Evolutionary conservation across 2,888 invertebrate genomes (phyloP), one percentile per base, ranked within the genome.

Genomic region (Orchesella flavescens): DNA sequence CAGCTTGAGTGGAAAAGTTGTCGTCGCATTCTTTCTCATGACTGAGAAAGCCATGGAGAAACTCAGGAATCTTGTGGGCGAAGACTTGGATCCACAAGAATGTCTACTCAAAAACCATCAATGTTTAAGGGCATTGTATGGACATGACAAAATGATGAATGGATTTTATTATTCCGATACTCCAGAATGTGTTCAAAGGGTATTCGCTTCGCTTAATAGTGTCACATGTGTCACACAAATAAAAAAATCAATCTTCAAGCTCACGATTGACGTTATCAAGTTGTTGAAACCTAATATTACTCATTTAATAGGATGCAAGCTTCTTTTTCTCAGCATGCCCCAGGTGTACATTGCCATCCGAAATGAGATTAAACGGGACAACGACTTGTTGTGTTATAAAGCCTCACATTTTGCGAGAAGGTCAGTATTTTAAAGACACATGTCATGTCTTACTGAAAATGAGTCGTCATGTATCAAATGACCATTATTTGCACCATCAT

Each of bases 351-450:
- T 46, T 83, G 1, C 84, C 84, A 21, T 66, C 44, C 46, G 71
- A 59, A 71, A 65, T 55, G 23, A 49, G 57, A 12, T 43, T 80
- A 5, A 69, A 80, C 21, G 66, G 72, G 15, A 34, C 53, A 9
- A 81, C 84, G 10, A 95, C 95, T 0, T 93, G 95, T 78, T 95
- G 95, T 89, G 91, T 98, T 72, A 93, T 98, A 65, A 97, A 97
- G 90, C 97, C 98, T 0, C 97, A 97, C 90, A 95, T 95, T 13
- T 91, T 97, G 13, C 92, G 94, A 85, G 94, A 95, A 89, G 94
- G 94, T 89, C 92, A 49, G 12, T 15, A 43, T n/a, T n/a, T n/a
- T n/a, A n/a, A 24, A n/a, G 12, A 63, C 15, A 2, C n/a, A 49
- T n/a, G 10, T n/a, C n/a, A 34, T 7, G 34, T 2, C 34, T 34